These are phyloP conservation scores for Drosophila peninsularis DNA, from an alignment of 2,888 invertebrate species.

Conservation along the genomic window DNA sequence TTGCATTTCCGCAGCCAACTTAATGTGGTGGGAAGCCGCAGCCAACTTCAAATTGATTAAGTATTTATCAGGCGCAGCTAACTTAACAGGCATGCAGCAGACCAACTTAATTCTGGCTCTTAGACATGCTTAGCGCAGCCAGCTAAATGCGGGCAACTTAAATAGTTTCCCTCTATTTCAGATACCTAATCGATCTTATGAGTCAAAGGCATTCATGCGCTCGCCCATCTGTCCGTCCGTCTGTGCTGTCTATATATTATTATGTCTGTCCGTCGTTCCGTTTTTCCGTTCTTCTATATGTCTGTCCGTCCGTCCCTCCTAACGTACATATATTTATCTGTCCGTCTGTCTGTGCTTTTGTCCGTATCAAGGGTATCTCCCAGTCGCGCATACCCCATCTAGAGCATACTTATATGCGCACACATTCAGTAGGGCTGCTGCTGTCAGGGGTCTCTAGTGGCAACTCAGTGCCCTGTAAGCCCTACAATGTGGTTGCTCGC, in stretches of 20 bases:
- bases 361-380: neutral
- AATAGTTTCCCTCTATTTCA: too few relatives aligned
- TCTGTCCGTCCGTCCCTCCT: neutral
- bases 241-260: too few relatives aligned
- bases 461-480: neutral
- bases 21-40: neutral
- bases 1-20: neutral
- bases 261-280: too few relatives aligned
- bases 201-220: too few relatives aligned
- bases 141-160: neutral
- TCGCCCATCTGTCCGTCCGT: too few relatives aligned
- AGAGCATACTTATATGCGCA: neutral
- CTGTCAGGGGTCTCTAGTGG: neutral
- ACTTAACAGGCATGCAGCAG: neutral
- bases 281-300: neutral
- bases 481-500: slow-evolving; percentile 3
- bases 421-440: neutral
- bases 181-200: too few relatives aligned
- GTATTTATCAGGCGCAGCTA: neutral
- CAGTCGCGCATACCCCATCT: slow-evolving; percentile 1
- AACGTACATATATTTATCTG: neutral
- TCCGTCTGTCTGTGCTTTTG: neutral
- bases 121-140: too few relatives aligned
- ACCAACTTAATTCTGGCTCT: too few relatives aligned
- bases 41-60: too few relatives aligned